Percentiles rank a stretch among this genome's conserved stretches.
Evolutionary conservation across 2,888 invertebrate species (phyloP).

Genomic region (Stenodema calcarata): DNA sequence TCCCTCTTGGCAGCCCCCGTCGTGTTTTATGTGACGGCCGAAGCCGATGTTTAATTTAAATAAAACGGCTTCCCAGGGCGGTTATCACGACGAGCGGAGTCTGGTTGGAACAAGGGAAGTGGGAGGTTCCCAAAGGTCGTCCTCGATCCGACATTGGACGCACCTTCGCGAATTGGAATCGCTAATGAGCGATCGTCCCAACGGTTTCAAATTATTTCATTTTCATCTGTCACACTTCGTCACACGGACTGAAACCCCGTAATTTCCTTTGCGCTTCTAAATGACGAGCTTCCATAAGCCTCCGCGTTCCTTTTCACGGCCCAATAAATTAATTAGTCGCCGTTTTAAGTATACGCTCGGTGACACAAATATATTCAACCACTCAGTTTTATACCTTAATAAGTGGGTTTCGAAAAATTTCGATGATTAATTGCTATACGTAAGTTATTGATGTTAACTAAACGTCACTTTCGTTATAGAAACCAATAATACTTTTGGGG

Average conservation of each 20-base stretch:
- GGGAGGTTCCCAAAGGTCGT: not conserved
- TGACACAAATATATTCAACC: not conserved
- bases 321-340: not conserved
- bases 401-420: too few relatives aligned
- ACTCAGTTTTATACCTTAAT: not conserved
- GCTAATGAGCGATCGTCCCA: not conserved
- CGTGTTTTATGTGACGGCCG: not conserved
- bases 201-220: not conserved
- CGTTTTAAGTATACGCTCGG: not conserved
- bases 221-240: constrained; percentile 4
- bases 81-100: not conserved
- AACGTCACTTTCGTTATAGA: too few relatives aligned
- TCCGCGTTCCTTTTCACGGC: not conserved
- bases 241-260: not conserved
- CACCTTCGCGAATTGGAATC: constrained; percentile 14
- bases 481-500: too few relatives aligned
- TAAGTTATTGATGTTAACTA: too few relatives aligned
- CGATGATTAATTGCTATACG: too few relatives aligned
- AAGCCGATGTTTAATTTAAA: not conserved
- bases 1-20: not conserved
- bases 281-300: not conserved
- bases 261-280: not conserved
- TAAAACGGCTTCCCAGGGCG: not conserved
- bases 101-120: not conserved
- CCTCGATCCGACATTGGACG: constrained; percentile 17